phyloP scores from a whole-genome alignment of 2,888 invertebrate genomes.

The Ennomos quercinarius region DNA sequence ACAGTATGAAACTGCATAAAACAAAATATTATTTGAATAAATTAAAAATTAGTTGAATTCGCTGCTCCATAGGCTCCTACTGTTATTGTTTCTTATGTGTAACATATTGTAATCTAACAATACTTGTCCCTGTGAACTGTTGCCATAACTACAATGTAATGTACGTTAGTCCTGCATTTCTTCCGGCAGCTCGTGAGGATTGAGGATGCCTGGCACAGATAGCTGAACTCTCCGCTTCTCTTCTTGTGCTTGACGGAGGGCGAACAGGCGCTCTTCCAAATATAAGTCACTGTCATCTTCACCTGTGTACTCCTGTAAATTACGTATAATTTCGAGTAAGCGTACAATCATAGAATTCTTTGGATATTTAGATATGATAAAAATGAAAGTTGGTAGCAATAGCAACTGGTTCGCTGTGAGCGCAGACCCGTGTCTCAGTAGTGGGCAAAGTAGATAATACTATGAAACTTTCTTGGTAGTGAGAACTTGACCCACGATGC shows the following conservation, averaged over 20 bases:
- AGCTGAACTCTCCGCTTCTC: slow-evolving; percentile 97
- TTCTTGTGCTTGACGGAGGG: slow-evolving; percentile 95
- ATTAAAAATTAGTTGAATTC: too few species aligned
- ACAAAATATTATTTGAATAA: too few species aligned
- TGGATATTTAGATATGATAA: too few species aligned
- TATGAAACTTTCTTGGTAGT: too few species aligned
- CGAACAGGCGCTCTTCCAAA: slow-evolving; percentile 97
- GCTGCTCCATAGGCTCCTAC: too few species aligned
- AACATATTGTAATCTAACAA: slow-evolving; percentile 21
- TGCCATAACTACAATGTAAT: slow-evolving; percentile 51
- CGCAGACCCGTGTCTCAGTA: too few species aligned
- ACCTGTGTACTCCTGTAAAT: slow-evolving; percentile 96
- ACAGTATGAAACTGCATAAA: too few species aligned
- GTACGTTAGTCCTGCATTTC: slow-evolving; percentile 94
- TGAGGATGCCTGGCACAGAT: slow-evolving; percentile 97
- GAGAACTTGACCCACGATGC: too few species aligned
- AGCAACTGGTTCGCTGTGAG: too few species aligned
- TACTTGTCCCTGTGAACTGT: slow-evolving; percentile 54
- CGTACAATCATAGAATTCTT: not conserved
- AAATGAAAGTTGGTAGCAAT: too few species aligned
- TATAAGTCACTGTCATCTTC: slow-evolving; percentile 99
- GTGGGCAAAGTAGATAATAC: too few species aligned
- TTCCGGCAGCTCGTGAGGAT: slow-evolving; percentile 97
- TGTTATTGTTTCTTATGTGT: slow-evolving; percentile 1
- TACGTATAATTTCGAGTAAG: not conserved